Base-by-base conservation (phyloP, 2,797 vertebrate species). In the Odontamblyopus lacepedii region DNA sequence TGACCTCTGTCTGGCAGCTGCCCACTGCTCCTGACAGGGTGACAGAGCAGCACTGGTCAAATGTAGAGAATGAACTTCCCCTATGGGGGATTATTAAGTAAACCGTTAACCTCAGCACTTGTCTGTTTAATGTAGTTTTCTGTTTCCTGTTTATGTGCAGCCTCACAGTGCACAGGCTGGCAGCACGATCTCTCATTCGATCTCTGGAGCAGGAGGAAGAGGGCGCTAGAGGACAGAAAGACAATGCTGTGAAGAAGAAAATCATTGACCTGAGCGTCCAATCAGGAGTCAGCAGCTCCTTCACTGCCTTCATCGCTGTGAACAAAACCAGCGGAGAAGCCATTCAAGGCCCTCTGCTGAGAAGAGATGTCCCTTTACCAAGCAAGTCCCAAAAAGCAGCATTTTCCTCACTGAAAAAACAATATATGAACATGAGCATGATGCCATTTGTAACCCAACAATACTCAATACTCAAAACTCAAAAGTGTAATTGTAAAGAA, bases 221-320 rank as follows among this genome's bases (percentile, higher is more conserved):
- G 27, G 66, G 74, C 0, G 0, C 3, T 0, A 1, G 1, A 44
- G n/a, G n/a, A n/a, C n/a, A n/a, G n/a, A n/a, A n/a, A n/a, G 63
- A 70, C 19, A 6, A 23, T n/a, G 60, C 19, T 35, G 23, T 86
- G 71, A 91, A 90, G 76, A 72, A 88, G 70, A 92, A 83, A 38
- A 87, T 94, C 59, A 68, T 95, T 79, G 79, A 93, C n/a, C 80
- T 94, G 70, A 96, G 95, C 73, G 64, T 93, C 63, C 90, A 94
- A 53, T 92, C 92, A 67, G 93, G 94, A 81, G 92, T 96, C 72
- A 91, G 94, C 88, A 94, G 95, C 61, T 78, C 88, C 32, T n/a
- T 63, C 61, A 63, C 61, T n/a, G 61, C 61, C 1, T 63, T 63
- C 19, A 38, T 63, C 32, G 61, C 61, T n/a, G 61, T 63, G 61